Conservation (phyloP, 2,113 vertebrate species). For the Pithys albifrons region DNA sequence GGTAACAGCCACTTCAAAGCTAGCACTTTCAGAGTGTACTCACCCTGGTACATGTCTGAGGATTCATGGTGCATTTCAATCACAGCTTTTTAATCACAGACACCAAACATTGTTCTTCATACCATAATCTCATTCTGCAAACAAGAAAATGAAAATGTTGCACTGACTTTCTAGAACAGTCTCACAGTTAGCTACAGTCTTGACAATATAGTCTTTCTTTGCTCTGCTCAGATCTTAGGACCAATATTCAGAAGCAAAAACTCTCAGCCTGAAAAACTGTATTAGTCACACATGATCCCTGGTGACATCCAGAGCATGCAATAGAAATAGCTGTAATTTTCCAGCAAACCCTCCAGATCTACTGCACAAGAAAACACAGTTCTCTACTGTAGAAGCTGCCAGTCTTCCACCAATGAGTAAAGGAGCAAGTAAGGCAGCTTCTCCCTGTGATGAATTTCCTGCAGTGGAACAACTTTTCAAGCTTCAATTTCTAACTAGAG, state of each 20-base stretch:
- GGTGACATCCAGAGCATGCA: not conserved
- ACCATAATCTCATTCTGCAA: not conserved
- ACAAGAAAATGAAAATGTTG: slow-evolving; percentile 11
- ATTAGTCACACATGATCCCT: not conserved
- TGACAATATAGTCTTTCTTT: not conserved
- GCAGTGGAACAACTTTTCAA: not conserved
- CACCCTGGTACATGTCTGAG: not conserved
- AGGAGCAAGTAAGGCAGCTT: not conserved
- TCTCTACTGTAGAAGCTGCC: not conserved
- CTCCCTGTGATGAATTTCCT: not conserved
- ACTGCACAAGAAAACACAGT: not conserved
- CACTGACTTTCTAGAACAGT: not conserved
- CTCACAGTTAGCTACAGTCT: not conserved
- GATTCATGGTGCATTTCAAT: not conserved
- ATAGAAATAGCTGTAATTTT: not conserved
- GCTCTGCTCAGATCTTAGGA: not conserved
- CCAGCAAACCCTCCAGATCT: not conserved
- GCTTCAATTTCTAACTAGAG: not conserved
- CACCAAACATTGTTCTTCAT: not conserved
- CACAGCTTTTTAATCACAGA: not conserved
- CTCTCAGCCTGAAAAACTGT: not conserved
- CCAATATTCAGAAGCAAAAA: not conserved
- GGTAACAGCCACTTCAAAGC: not conserved
- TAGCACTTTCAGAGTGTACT: not conserved
- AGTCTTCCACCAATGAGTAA: not conserved